phyloP scores from a whole-genome alignment of 2,797 vertebrate species.

The Hemibagrus guttatus region DNA sequence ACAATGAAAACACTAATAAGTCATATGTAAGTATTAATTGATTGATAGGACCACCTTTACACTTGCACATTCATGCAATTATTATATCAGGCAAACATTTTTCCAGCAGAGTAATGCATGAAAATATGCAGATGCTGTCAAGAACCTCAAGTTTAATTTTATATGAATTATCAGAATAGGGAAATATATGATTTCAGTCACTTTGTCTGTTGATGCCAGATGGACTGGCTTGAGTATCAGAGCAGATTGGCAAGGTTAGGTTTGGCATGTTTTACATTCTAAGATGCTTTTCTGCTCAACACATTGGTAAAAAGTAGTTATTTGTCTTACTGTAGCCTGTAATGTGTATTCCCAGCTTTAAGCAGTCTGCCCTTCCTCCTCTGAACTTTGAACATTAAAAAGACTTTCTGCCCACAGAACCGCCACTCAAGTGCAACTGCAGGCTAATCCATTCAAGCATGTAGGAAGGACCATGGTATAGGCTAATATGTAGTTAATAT shows the following conservation, averaged over 20 bases:
- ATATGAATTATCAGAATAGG: neutral
- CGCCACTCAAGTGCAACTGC: neutral
- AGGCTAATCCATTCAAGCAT: neutral
- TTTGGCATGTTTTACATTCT: neutral
- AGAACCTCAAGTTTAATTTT: neutral
- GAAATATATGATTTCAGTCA: neutral
- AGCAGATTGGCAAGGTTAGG: too few species aligned
- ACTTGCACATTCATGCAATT: neutral
- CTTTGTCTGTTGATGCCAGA: neutral
- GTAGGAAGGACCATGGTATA: neutral
- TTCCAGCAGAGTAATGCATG: neutral
- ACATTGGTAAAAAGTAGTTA: neutral
- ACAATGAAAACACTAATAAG: slow-evolving; percentile 6
- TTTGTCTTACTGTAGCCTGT: neutral
- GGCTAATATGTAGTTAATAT: neutral
- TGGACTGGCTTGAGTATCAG: neutral
- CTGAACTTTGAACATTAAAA: neutral
- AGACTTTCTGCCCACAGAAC: neutral
- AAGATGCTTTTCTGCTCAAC: slow-evolving; percentile 1
- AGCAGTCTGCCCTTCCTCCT: neutral
- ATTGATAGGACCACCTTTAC: neutral
- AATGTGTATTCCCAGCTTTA: neutral
- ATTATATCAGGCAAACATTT: neutral
- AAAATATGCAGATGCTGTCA: neutral
- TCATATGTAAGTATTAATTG: neutral